These are phyloP conservation scores for Podocnemis expansa DNA, from an alignment of 2,113 vertebrate species.

Conservation along the genomic window DNA sequence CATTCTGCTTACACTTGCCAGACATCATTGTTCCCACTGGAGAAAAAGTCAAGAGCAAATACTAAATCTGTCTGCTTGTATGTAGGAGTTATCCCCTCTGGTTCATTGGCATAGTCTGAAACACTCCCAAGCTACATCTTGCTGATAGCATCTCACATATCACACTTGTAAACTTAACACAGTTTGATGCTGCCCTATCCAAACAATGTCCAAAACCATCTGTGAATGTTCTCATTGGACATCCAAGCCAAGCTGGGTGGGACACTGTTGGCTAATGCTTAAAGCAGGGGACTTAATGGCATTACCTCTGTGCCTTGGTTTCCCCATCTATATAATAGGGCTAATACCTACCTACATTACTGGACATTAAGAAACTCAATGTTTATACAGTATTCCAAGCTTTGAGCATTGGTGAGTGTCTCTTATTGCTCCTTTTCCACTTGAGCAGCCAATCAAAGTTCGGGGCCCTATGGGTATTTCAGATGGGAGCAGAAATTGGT, in stretches of 20 bases:
- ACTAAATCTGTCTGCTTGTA: slow-evolving; percentile 59
- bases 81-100: slow-evolving; percentile 49
- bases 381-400: background rate
- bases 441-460: background rate
- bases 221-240: background rate
- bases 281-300: background rate
- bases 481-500: background rate
- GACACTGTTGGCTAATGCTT: background rate
- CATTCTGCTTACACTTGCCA: slow-evolving; percentile 63
- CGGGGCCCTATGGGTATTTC: background rate
- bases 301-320: background rate
- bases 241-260: background rate
- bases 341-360: background rate
- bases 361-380: background rate
- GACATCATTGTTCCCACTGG: slow-evolving; percentile 63
- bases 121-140: slow-evolving; percentile 26
- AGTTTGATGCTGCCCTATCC: slow-evolving; percentile 22
- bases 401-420: background rate
- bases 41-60: slow-evolving; percentile 62
- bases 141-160: slow-evolving; percentile 53
- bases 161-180: background rate
- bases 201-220: background rate
- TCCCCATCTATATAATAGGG: background rate
- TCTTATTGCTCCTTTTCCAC: background rate
- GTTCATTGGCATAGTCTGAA: background rate